A percentile compares a stretch with the other conserved stretches of the same genome.
Conservation (phyloP, 2,113 vertebrate species). For the Eulemur rufifrons region DNA sequence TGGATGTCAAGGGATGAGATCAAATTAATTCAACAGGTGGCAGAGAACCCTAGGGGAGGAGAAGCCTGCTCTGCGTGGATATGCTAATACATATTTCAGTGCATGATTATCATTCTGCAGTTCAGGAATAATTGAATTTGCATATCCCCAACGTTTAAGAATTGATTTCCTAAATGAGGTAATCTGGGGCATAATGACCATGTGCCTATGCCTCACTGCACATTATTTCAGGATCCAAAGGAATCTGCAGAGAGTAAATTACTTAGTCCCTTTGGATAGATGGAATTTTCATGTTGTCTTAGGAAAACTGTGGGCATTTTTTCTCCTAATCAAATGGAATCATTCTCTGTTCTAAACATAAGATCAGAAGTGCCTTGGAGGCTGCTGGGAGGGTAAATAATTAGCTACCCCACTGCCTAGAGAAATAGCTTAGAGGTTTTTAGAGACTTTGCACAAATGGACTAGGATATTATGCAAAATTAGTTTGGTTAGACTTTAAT, state of each 20-base stretch:
- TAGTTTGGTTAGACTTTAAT: constrained; percentile 84
- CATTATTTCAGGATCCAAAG: constrained; percentile 79
- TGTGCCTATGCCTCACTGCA: constrained; percentile 65
- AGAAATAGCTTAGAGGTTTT: constrained; percentile 85
- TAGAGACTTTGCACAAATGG: constrained; percentile 82
- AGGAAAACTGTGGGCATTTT: constrained; percentile 73
- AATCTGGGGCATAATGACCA: constrained; percentile 79
- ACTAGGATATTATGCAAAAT: constrained; percentile 85
- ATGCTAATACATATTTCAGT: constrained; percentile 59
- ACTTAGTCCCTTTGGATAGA: constrained; percentile 77
- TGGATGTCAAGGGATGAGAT: constrained; percentile 54
- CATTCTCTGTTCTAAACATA: constrained; percentile 77
- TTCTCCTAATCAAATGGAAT: constrained; percentile 78
- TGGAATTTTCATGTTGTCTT: constrained; percentile 79
- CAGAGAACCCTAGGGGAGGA: constrained; percentile 37
- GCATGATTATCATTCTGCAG: constrained; percentile 74
- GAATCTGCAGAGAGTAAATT: constrained; percentile 79
- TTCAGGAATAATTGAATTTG: constrained; percentile 84
- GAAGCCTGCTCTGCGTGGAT: neutral
- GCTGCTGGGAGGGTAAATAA: constrained; percentile 83
- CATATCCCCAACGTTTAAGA: constrained; percentile 82
- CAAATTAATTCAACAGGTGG: constrained; percentile 77
- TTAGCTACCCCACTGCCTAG: constrained; percentile 84
- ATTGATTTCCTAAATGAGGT: constrained; percentile 84
- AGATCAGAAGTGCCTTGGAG: constrained; percentile 82